Evolutionary conservation across 2,113 vertebrate genomes (phyloP), one percentile per base, ranked within the genome.

Genomic region (Hemicordylus capensis): DNA sequence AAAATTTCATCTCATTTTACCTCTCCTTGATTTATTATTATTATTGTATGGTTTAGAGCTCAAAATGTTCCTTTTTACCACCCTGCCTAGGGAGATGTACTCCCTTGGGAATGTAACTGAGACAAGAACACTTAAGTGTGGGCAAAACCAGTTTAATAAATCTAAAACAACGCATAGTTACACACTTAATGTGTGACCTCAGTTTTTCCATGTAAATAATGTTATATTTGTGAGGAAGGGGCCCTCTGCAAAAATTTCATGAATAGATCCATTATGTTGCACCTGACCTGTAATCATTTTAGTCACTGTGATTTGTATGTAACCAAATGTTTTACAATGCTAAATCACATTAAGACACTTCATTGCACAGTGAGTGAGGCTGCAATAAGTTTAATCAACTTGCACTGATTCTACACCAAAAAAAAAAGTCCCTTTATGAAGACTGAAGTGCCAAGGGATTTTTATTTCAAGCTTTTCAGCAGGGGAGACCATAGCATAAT

Each of bases 201-300:
- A 87, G 67, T 93, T 95, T 94, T 96, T 92, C 94, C 94, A 93
- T 1, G 88, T 93, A 96, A 95, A 95, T 95, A 96, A 95, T 93
- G 90, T 90, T 84, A 93, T 89, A 89, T 92, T 92, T 93, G 84
- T 90, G 86, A 94, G 92, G 87, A 95, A 91, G 48, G 77, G 75
- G 82, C 59, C 89, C 61, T 80, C 86, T 26, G 66, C 76, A 77
- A 88, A 89, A 89, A 80, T 92, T 84, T 89, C 85, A 81, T 97
- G 94, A 97, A 95, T 93, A 86, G 89, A 56, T 56, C 91, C 91
- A 92, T 94, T 96, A 95, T 96, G 76, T 85, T 90, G 89, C 89
- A 96, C 91, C 93, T 95, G 94, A 95, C 88, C 74, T 80, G 88
- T 78, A 94, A 92, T 90, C 72, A 86, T 91, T 94, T 95, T 88